Evolutionary conservation across 1,140 invertebrate species (phyloP), one percentile per base, ranked within the genome.

Genomic region (Aphelinus atriplicis): DNA sequence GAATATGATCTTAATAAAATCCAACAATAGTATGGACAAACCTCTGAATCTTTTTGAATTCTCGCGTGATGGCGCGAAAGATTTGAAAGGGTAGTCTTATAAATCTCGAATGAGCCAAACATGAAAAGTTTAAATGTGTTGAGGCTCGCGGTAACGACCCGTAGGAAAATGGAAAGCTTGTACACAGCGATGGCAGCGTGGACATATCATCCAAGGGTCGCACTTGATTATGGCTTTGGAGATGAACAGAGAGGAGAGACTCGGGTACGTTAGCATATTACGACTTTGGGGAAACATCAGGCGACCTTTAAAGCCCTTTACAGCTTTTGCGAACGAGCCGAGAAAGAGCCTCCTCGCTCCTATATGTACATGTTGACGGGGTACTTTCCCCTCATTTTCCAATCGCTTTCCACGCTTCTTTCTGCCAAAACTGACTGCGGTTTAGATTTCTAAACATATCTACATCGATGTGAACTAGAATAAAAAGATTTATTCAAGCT

Each of bases 221-320:
- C 77, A 80, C 80, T 82, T 83, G 81, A 83, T 82, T 83, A 84
- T 82, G 78, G 70, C 71, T 65, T 60, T 78, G 60, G 76, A 47
- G 65, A 66, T 77, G 71, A 72, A 70, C 53, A 69, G 46, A 50
- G 42, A 46, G 46, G 46, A 46, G 26, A n/a, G 51, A 10, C 64
- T 53, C 58, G 51, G 57, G 57, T 64, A 57, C 76, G 80, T 82
- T 80, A 82, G 73, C 77, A 78, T 81, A 81, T 82, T 81, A 83
- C 71, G 80, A 81, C 79, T 76, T 82, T 78, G 66, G 73, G 68
- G 77, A 77, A 77, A 79, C 77, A 78, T 79, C 74, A 75, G 55
- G 43, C 67, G 73, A 58, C 78, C 80, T 78, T 80, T 78, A 78
- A 83, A 78, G 72, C 73, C 71, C 76, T 80, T 80, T 80, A 80